A percentile compares a stretch with the other conserved stretches of the same genome.
These are phyloP conservation scores for Leiothrix lutea DNA, from an alignment of 2,113 vertebrate species.

Conservation along the genomic window DNA sequence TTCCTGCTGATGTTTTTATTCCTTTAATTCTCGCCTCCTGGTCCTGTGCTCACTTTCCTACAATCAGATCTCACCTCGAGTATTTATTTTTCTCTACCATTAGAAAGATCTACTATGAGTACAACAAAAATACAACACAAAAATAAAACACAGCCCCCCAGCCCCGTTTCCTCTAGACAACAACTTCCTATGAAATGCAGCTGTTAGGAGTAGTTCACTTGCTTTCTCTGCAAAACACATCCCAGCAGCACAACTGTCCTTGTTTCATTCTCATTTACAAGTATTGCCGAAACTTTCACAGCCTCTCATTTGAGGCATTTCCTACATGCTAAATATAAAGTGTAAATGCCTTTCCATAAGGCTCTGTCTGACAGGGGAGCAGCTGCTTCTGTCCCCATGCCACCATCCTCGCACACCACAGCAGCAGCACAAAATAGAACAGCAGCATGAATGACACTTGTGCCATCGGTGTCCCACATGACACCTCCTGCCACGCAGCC, in stretches of 20 bases:
- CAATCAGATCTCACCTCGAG: neutral
- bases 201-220: neutral
- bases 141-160: too few species aligned
- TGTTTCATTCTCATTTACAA: neutral
- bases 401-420: fast-evolving
- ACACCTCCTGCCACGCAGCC: neutral
- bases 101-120: neutral
- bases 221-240: neutral
- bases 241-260: neutral
- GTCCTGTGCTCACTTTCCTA: neutral
- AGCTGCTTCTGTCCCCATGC: neutral
- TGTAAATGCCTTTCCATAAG: neutral
- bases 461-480: neutral
- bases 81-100: neutral
- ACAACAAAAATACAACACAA: neutral
- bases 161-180: neutral
- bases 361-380: neutral
- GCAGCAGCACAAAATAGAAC: neutral
- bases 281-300: neutral
- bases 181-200: neutral
- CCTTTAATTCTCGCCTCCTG: neutral
- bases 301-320: neutral
- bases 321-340: neutral
- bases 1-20: neutral
- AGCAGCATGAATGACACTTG: neutral